Percentiles rank a stretch among this genome's conserved stretches.
Evolutionary conservation across 2,113 vertebrate genomes (phyloP).

Genomic region (Stegastes partitus): DNA sequence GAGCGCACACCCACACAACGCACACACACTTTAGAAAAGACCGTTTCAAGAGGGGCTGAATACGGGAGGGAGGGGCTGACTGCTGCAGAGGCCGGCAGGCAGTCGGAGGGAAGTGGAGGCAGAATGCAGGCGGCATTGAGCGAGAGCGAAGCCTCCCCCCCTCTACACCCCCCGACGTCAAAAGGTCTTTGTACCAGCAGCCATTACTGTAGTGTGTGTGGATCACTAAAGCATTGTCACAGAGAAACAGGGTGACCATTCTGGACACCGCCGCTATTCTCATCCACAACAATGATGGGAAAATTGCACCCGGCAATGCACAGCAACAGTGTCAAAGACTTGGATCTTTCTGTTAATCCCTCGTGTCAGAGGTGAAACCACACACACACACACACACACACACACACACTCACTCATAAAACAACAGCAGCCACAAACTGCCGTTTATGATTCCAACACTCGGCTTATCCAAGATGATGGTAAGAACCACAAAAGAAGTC

Average conservation of each 20-base stretch:
- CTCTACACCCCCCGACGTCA: slow-evolving; percentile 50
- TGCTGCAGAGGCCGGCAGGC: slow-evolving; percentile 62
- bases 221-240: slow-evolving; percentile 81
- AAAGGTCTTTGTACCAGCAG: slow-evolving; percentile 79
- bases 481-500: slow-evolving; percentile 36
- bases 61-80: slow-evolving; percentile 48
- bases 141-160: slow-evolving; percentile 12
- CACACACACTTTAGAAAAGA: slow-evolving; percentile 39
- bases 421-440: slow-evolving; percentile 10
- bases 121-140: slow-evolving; percentile 49
- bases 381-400: slow-evolving; percentile 17
- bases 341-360: slow-evolving; percentile 47
- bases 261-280: slow-evolving; percentile 68
- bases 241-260: slow-evolving; percentile 69
- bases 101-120: slow-evolving; percentile 54
- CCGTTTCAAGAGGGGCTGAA: slow-evolving; percentile 54
- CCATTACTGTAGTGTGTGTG: slow-evolving; percentile 66
- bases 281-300: slow-evolving; percentile 68
- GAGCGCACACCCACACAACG: slow-evolving; percentile 36
- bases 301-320: slow-evolving; percentile 48
- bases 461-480: slow-evolving; percentile 27
- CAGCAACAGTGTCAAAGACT: slow-evolving; percentile 38
- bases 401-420: slow-evolving; percentile 25
- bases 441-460: slow-evolving; percentile 31
- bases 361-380: slow-evolving; percentile 53